Evolutionary conservation across 2,113 vertebrate genomes (phyloP).

Genomic region (Petrocephalus microphthalmus): DNA sequence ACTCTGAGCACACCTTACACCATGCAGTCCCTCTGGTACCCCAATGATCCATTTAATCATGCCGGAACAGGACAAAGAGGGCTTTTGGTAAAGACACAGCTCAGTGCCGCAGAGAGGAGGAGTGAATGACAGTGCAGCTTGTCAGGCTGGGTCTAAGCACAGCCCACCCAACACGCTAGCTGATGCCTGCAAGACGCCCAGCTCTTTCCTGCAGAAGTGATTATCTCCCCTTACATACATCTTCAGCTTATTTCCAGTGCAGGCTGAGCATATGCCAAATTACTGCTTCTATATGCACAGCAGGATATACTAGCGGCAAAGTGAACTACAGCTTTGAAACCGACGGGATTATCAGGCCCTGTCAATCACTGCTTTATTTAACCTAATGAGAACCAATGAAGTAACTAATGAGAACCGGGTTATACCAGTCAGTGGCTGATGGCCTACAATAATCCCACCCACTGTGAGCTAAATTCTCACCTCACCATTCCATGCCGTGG

Average conservation of each 20-base stretch:
- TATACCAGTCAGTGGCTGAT: background rate
- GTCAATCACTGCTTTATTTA: background rate
- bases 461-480: no score
- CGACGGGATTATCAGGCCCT: background rate
- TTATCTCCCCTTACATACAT: background rate
- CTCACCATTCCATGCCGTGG: background rate
- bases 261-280: background rate
- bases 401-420: background rate
- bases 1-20: slow-evolving; percentile 44
- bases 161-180: background rate
- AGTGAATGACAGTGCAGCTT: slow-evolving; percentile 30
- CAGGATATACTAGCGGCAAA: background rate
- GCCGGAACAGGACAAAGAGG: slow-evolving; percentile 42
- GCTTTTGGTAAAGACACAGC: slow-evolving; percentile 50
- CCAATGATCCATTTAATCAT: slow-evolving; percentile 57
- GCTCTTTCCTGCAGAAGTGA: background rate
- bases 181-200: background rate
- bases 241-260: background rate
- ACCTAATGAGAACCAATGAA: background rate
- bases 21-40: slow-evolving; percentile 25
- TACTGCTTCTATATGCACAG: background rate
- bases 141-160: background rate
- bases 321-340: background rate
- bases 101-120: background rate
- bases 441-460: background rate